Conservation (phyloP, 2,113 vertebrate species). For the Entelurus aequoreus region DNA sequence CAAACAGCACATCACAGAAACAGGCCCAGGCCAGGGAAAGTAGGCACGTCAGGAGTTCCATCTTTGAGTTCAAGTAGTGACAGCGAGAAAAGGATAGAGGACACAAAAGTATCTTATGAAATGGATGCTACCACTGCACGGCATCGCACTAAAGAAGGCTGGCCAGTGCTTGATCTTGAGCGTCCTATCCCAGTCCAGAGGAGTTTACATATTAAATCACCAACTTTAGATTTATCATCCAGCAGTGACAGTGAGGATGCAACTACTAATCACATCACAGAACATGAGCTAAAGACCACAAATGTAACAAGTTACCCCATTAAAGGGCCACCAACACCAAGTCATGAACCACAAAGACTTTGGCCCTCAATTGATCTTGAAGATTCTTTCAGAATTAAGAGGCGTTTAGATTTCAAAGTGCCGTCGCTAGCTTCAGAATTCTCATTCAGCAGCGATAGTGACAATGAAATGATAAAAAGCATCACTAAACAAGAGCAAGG, state of each 20-base stretch:
- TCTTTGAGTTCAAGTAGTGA: constrained; percentile 30
- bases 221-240: constrained; percentile 9
- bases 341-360: background rate
- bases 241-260: constrained; percentile 28
- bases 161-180: constrained; percentile 7
- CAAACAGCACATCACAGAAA: background rate
- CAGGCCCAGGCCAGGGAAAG: background rate
- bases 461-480: background rate
- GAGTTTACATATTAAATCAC: constrained; percentile 22
- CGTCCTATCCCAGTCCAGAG: background rate
- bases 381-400: background rate
- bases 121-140: too few species aligned
- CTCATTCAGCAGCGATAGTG: constrained; percentile 29
- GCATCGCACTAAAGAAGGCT: background rate
- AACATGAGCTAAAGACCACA: background rate
- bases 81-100: background rate
- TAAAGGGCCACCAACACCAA: rapidly evolving
- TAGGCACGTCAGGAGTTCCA: background rate
- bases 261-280: background rate
- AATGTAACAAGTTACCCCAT: background rate
- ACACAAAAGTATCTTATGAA: too few species aligned
- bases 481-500: background rate
- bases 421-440: background rate
- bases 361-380: constrained; percentile 20
- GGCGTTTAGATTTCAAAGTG: constrained; percentile 10